A percentile compares a stretch with the other conserved stretches of the same genome.
These are phyloP conservation scores for Carapus acus DNA, from an alignment of 2,797 vertebrate species.

Conservation along the genomic window DNA sequence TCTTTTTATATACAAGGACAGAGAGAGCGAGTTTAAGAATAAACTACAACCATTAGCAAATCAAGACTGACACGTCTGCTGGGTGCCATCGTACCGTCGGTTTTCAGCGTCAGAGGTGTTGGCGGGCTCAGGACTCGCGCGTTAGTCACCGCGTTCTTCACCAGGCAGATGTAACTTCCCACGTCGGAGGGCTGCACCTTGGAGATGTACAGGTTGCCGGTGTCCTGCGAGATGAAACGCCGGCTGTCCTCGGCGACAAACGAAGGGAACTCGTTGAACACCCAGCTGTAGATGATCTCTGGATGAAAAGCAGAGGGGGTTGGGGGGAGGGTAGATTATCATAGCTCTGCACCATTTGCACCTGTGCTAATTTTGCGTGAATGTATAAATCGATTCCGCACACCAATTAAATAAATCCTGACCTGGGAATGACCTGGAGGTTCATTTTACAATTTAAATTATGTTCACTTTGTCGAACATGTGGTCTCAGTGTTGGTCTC, in stretches of 20 bases:
- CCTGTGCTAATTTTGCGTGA: too few relatives aligned
- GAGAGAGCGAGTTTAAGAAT: conserved; percentile 12
- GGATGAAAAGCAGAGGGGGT: conserved; percentile 33
- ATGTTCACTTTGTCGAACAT: background rate
- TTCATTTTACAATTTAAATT: background rate
- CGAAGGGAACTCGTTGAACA: conserved; percentile 95
- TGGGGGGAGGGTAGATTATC: too few relatives aligned
- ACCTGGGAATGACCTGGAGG: background rate
- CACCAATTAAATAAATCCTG: too few relatives aligned
- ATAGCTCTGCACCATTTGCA: too few relatives aligned
- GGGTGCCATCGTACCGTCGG: too few relatives aligned
- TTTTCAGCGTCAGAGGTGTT: conserved; percentile 89
- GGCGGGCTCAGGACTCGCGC: conserved; percentile 89
- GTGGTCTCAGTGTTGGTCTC: background rate
- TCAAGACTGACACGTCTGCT: too few relatives aligned
- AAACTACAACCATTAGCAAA: conserved; percentile 16
- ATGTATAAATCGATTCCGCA: too few relatives aligned
- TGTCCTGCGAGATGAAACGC: conserved; percentile 97
- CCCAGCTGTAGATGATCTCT: conserved; percentile 98
- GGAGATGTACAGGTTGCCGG: conserved; percentile 95
- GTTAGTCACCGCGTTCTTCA: conserved; percentile 92
- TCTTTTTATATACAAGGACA: conserved; percentile 15
- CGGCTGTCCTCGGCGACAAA: conserved; percentile 95
- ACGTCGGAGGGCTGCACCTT: conserved; percentile 96
- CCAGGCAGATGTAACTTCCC: conserved; percentile 94